Evolutionary conservation across 2,113 vertebrate genomes (phyloP).

Genomic region (Stigmatopora argus): DNA sequence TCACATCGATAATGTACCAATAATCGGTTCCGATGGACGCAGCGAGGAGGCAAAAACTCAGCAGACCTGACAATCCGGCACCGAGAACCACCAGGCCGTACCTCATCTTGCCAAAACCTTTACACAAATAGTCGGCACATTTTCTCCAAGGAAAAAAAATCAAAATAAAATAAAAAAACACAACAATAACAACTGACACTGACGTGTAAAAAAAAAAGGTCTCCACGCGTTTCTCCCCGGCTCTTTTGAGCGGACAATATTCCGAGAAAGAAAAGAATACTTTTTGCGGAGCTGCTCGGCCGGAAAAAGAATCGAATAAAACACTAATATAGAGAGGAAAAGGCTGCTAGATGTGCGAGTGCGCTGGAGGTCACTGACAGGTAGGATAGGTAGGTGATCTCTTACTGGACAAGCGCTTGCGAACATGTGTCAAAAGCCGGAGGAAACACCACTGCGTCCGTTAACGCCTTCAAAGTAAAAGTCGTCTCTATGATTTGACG

Average conservation of each 20-base stretch:
- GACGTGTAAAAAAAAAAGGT: slow-evolving; percentile 33
- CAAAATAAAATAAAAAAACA: neutral
- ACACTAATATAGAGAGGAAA: neutral
- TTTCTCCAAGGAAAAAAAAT: neutral
- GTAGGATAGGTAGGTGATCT: neutral
- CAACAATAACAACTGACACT: neutral
- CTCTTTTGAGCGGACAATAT: neutral
- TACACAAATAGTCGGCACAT: neutral
- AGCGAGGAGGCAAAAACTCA: slow-evolving; percentile 72
- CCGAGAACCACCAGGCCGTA: slow-evolving; percentile 65
- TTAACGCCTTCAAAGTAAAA: neutral
- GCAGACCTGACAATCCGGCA: slow-evolving; percentile 66
- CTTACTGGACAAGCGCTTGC: neutral
- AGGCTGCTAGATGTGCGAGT: neutral
- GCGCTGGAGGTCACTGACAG: neutral
- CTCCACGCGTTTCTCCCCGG: slow-evolving; percentile 5
- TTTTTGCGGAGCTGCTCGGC: neutral
- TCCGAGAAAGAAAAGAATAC: neutral
- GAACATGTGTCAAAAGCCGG: neutral
- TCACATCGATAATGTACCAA: slow-evolving; percentile 77
- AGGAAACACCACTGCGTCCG: neutral
- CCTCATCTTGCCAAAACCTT: slow-evolving; percentile 43
- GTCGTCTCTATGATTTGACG: neutral
- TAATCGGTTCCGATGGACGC: slow-evolving; percentile 73
- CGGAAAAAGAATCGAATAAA: too few relatives aligned